These are phyloP conservation scores for Aphyosemion australe DNA, from an alignment of 2,113 vertebrate species.

Conservation along the genomic window DNA sequence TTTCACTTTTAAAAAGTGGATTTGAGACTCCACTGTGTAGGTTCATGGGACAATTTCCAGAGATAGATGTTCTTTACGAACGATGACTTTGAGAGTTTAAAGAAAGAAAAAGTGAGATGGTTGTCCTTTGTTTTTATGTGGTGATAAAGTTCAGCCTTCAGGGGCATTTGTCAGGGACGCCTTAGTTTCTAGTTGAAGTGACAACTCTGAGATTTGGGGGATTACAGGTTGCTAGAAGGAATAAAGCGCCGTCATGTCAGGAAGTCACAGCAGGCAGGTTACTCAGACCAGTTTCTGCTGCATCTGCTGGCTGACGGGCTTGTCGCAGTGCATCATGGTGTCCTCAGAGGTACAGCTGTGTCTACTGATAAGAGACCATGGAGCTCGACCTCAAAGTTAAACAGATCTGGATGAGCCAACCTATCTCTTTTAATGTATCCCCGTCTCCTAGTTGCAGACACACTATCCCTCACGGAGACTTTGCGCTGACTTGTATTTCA, in stretches of 20 bases:
- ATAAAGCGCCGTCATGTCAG: constrained; percentile 23
- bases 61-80: not conserved
- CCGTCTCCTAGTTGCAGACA: not conserved
- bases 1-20: too few species aligned
- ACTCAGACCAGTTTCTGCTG: constrained; percentile 23
- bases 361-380: constrained; percentile 51
- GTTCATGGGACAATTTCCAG: too few species aligned
- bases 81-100: constrained; percentile 20
- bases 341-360: constrained; percentile 57
- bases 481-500: not conserved
- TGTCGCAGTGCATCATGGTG: constrained; percentile 32
- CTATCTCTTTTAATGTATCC: not conserved
- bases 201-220: constrained; percentile 27
- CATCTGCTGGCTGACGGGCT: constrained; percentile 24
- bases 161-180: constrained; percentile 16
- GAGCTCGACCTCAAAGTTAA: constrained; percentile 51
- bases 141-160: constrained; percentile 4
- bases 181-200: constrained; percentile 12
- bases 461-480: not conserved
- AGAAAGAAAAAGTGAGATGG: constrained; percentile 10
- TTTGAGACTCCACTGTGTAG: too few species aligned
- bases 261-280: constrained; percentile 29
- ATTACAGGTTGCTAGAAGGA: constrained; percentile 47
- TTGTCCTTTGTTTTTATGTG: not conserved
- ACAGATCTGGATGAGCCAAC: constrained; percentile 30